A percentile compares a stretch with the other conserved stretches of the same genome.
Conservation (phyloP, 1,140 invertebrate species). For the Zophobas atratus region DNA sequence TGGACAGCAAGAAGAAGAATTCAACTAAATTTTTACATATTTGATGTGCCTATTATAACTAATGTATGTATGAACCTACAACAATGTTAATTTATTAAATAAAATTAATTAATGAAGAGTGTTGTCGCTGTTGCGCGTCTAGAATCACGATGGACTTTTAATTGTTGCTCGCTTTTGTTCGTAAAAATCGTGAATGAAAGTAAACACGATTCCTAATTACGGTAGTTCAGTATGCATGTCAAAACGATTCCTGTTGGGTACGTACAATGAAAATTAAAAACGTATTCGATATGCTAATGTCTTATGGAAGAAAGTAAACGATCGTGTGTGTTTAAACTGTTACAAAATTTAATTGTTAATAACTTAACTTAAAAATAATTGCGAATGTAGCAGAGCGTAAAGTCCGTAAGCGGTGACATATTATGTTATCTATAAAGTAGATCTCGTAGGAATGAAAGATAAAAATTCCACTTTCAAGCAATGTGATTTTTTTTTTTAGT, state of each 20-base stretch:
- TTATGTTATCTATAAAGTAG: no score
- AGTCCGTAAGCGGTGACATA: neutral
- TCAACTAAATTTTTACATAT: slow-evolving; percentile 18
- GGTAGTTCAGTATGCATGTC: slow-evolving; percentile 17
- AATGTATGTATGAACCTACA: neutral
- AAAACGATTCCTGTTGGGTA: slow-evolving; percentile 12
- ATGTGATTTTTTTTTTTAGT: neutral
- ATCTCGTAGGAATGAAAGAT: neutral
- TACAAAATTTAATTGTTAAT: slow-evolving; percentile 2
- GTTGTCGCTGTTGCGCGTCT: slow-evolving; percentile 10
- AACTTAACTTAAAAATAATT: slow-evolving; percentile 3
- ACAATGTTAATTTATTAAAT: slow-evolving; percentile 6
- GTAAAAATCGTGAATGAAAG: slow-evolving; percentile 34
- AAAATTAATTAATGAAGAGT: slow-evolving; percentile 11
- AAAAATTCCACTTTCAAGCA: neutral
- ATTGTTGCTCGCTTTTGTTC: neutral
- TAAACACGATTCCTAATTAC: slow-evolving; percentile 9
- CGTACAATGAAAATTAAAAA: slow-evolving; percentile 19
- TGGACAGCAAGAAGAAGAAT: slow-evolving; percentile 48
- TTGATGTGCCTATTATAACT: neutral
- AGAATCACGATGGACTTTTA: slow-evolving; percentile 12
- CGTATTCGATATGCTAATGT: slow-evolving; percentile 20
- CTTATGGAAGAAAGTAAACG: slow-evolving; percentile 16
- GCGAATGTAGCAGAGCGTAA: slow-evolving; percentile 1
- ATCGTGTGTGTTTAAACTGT: neutral